phyloP scores from a whole-genome alignment of 1,140 invertebrate species.

The Stenopsyche tienmushanensis region DNA sequence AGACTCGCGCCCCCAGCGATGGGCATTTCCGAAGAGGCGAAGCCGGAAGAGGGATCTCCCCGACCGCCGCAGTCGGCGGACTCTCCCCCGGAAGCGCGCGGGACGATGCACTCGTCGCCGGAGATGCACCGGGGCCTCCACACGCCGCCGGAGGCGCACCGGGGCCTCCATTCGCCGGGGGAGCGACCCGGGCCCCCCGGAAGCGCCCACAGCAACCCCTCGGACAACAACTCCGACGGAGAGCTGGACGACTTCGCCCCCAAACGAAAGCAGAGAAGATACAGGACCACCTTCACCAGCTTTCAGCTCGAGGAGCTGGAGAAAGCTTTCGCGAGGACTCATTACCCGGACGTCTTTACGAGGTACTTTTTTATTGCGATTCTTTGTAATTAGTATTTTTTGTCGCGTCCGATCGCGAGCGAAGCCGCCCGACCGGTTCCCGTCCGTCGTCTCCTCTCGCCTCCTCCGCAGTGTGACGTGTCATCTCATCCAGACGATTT shows the following conservation, averaged over 20 bases:
- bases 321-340: constrained; percentile 94
- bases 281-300: constrained; percentile 92
- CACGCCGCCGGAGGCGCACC: constrained; percentile 48
- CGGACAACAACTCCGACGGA: constrained; percentile 71
- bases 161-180: constrained; percentile 46
- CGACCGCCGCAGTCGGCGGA: constrained; percentile 49
- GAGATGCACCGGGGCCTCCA: constrained; percentile 21
- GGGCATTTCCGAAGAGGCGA: constrained; percentile 60
- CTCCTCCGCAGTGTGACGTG: too few relatives aligned
- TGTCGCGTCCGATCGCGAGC: too few relatives aligned
- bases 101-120: constrained; percentile 16
- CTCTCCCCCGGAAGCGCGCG: constrained; percentile 42
- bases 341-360: constrained; percentile 98
- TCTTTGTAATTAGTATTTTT: too few relatives aligned
- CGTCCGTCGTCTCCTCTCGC: too few relatives aligned
- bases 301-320: constrained; percentile 96
- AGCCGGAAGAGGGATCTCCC: constrained; percentile 59
- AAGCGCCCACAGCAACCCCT: constrained; percentile 58
- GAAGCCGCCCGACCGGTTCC: too few relatives aligned
- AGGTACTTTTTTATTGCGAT: constrained; percentile 74
- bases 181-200: constrained; percentile 46
- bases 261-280: constrained; percentile 88
- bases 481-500: too few relatives aligned
- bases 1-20: constrained; percentile 51
- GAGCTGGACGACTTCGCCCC: constrained; percentile 80